Evolutionary conservation across 2,797 vertebrate genomes (phyloP).

Genomic region (Chrysolophus pictus): DNA sequence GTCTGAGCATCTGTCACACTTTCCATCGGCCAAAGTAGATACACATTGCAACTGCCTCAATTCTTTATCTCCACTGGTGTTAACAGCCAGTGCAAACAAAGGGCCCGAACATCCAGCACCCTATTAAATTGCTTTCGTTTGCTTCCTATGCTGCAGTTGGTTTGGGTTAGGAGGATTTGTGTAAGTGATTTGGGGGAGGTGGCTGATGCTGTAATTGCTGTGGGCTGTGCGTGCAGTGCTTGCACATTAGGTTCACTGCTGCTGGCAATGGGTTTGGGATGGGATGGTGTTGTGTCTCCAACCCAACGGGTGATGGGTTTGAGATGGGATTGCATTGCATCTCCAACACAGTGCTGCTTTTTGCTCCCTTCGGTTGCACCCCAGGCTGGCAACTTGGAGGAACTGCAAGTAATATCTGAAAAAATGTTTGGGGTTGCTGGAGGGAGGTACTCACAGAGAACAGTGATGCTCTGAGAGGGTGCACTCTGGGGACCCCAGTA

Average conservation of each 20-base stretch:
- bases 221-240: background rate
- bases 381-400: background rate
- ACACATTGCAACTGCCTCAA: constrained; percentile 44
- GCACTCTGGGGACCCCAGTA: background rate
- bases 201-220: background rate
- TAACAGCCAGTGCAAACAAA: constrained; percentile 61
- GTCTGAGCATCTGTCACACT: constrained; percentile 36
- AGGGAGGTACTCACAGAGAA: background rate
- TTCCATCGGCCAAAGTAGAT: constrained; percentile 38
- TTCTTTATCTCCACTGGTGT: constrained; percentile 20
- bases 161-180: constrained; percentile 27
- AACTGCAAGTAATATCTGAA: background rate
- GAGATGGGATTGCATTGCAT: no score
- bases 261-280: background rate
- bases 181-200: background rate
- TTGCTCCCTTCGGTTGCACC: background rate
- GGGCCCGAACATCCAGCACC: background rate
- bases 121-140: constrained; percentile 4
- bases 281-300: background rate
- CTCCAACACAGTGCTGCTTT: background rate
- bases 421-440: background rate
- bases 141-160: constrained; percentile 1
- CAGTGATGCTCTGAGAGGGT: background rate
- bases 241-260: background rate
- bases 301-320: background rate